These are phyloP conservation scores for Brachyhypopomus occidentalis DNA, from an alignment of 2,113 vertebrate genomes.

Conservation along the genomic window DNA sequence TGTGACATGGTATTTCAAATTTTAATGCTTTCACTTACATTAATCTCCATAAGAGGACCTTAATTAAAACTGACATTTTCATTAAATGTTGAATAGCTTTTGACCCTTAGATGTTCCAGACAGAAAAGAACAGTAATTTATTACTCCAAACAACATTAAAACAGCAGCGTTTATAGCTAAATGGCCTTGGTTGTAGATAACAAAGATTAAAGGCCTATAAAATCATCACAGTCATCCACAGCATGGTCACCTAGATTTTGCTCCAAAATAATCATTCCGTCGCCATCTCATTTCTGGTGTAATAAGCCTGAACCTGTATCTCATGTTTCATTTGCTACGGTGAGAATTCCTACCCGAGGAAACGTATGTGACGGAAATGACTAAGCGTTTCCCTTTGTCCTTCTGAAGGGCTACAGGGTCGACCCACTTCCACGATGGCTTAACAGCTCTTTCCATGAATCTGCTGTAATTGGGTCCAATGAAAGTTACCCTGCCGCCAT, in stretches of 20 bases:
- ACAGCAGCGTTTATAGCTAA: slow-evolving; percentile 26
- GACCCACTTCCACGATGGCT: slow-evolving; percentile 4
- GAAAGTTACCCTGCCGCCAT: slow-evolving; percentile 4
- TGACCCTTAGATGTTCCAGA: neutral
- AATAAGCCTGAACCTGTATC: slow-evolving; percentile 2
- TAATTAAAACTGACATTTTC: slow-evolving; percentile 41
- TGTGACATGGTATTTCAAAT: slow-evolving; percentile 31
- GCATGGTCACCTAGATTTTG: neutral
- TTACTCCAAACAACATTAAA: slow-evolving; percentile 29
- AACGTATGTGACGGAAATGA: neutral
- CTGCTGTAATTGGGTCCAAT: slow-evolving; percentile 22
- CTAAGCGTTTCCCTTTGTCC: slow-evolving; percentile 18
- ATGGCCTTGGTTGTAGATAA: slow-evolving; percentile 12
- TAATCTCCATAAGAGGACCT: slow-evolving; percentile 28
- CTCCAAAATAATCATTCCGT: slow-evolving; percentile 7
- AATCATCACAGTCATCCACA: slow-evolving; percentile 8
- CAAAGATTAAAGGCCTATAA: slow-evolving; percentile 2
- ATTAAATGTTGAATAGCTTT: slow-evolving; percentile 37
- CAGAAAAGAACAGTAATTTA: slow-evolving; percentile 19
- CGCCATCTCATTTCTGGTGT: slow-evolving; percentile 3
- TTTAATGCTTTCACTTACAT: slow-evolving; percentile 31
- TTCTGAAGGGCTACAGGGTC: neutral
- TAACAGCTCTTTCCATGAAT: slow-evolving; percentile 25
- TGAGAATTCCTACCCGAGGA: neutral
- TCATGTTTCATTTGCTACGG: slow-evolving; percentile 21